Evolutionary conservation across 2,888 invertebrate species (phyloP).

Genomic region (Nysson spinosus): DNA sequence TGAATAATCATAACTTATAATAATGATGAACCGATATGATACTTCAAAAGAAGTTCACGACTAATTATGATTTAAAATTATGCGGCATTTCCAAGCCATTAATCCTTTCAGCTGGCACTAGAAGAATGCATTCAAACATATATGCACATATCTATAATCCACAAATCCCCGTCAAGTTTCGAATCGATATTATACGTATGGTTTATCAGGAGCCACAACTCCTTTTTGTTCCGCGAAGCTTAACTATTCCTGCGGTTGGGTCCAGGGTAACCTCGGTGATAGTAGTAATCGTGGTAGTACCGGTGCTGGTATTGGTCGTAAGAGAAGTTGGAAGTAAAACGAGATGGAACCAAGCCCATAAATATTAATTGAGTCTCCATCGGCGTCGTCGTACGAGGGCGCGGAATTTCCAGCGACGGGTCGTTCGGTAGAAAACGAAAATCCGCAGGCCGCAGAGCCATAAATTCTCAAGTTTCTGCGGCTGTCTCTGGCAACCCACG

Average conservation of each 20-base stretch:
- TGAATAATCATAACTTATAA: too few relatives aligned
- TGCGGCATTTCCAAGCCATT: too few relatives aligned
- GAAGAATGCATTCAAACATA: too few relatives aligned
- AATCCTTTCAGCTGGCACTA: too few relatives aligned
- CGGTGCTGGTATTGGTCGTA: background rate
- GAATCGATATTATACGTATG: constrained; percentile 46
- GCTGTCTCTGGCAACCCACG: constrained; percentile 64
- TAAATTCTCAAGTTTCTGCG: constrained; percentile 72
- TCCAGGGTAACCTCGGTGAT: constrained; percentile 5
- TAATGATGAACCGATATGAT: too few relatives aligned
- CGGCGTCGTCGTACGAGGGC: constrained; percentile 44
- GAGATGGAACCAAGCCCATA: constrained; percentile 51
- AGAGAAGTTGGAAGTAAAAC: constrained; percentile 5
- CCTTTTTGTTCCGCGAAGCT: constrained; percentile 39
- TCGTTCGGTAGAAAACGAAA: constrained; percentile 63
- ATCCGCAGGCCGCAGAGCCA: constrained; percentile 62
- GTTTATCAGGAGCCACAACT: constrained; percentile 25
- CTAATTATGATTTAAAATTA: too few relatives aligned
- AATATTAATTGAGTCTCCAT: constrained; percentile 63
- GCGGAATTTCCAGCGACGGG: constrained; percentile 53
- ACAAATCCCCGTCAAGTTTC: too few relatives aligned
- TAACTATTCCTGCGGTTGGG: constrained; percentile 41
- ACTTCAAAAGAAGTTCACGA: too few relatives aligned
- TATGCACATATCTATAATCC: too few relatives aligned
- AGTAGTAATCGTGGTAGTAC: background rate